Evolutionary conservation across 2,888 invertebrate species (phyloP).

Genomic region (Drosophila differens): DNA sequence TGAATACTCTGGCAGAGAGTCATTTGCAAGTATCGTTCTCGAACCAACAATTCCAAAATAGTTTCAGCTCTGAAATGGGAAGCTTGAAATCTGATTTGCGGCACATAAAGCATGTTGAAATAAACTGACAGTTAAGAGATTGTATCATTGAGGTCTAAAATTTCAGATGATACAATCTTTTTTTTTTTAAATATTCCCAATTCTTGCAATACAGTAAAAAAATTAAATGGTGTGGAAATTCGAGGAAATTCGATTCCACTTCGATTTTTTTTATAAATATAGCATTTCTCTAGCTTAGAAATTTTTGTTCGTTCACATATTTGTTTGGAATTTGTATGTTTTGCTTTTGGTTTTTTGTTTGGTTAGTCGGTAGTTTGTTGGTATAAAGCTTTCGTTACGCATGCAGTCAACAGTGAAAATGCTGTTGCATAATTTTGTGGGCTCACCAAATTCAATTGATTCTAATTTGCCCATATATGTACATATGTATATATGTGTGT

Average conservation of each 20-base stretch:
- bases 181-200: background rate
- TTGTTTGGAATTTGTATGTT: slow-evolving; percentile 2
- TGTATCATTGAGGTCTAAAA: background rate
- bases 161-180: background rate
- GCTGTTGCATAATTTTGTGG: slow-evolving; percentile 52
- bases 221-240: background rate
- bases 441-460: slow-evolving; percentile 10
- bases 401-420: slow-evolving; percentile 50
- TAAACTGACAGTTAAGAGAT: background rate
- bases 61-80: background rate
- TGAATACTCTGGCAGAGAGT: slow-evolving; percentile 8
- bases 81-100: background rate
- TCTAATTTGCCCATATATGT: slow-evolving; percentile 8
- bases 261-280: slow-evolving; percentile 59
- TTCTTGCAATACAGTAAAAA: background rate
- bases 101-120: background rate
- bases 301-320: slow-evolving; percentile 2
- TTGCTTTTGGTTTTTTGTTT: slow-evolving; percentile 12
- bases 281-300: slow-evolving; percentile 26
- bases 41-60: background rate
- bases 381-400: slow-evolving; percentile 77
- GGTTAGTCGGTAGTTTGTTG: slow-evolving; percentile 49
- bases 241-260: background rate
- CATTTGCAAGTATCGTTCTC: slow-evolving; percentile 3
- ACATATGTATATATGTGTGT: background rate